Conservation (phyloP, 2,888 invertebrate species). For the Harpalus rubripes region DNA sequence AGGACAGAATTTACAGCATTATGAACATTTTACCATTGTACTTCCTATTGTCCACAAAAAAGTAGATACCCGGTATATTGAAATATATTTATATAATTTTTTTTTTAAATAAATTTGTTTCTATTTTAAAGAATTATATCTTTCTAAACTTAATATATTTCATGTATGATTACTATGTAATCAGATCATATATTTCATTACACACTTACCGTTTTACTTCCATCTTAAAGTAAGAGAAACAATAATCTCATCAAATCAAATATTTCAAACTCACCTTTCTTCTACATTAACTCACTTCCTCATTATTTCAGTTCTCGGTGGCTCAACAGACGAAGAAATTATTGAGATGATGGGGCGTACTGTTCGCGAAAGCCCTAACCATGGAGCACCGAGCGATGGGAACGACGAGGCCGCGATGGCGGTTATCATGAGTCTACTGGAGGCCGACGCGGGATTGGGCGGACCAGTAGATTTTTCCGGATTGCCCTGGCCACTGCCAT, state of each 20-base stretch:
- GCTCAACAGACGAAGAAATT: conserved; percentile 78
- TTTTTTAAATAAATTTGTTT: too few relatives aligned
- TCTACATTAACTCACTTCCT: conserved; percentile 13
- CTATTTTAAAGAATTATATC: too few relatives aligned
- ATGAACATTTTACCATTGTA: too few relatives aligned
- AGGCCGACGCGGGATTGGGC: conserved; percentile 93
- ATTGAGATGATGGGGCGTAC: conserved; percentile 81
- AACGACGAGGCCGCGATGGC: conserved; percentile 95
- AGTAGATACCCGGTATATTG: too few relatives aligned
- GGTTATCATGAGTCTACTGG: conserved; percentile 93
- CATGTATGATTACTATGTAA: too few relatives aligned
- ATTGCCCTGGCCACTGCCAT: conserved; percentile 91
- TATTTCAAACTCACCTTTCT: too few relatives aligned
- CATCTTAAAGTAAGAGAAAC: neutral
- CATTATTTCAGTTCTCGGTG: conserved; percentile 71
- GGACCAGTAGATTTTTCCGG: conserved; percentile 93
- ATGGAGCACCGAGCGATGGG: conserved; percentile 81
- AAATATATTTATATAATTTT: too few relatives aligned
- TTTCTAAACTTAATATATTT: too few relatives aligned
- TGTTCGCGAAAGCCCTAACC: conserved; percentile 77
- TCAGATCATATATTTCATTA: neutral
- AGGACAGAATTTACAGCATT: too few relatives aligned
- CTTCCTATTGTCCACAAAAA: too few relatives aligned
- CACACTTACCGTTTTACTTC: neutral
- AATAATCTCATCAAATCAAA: too few relatives aligned